Conservation (phyloP, 2,113 vertebrate genomes). For the Daubentonia madagascariensis region DNA sequence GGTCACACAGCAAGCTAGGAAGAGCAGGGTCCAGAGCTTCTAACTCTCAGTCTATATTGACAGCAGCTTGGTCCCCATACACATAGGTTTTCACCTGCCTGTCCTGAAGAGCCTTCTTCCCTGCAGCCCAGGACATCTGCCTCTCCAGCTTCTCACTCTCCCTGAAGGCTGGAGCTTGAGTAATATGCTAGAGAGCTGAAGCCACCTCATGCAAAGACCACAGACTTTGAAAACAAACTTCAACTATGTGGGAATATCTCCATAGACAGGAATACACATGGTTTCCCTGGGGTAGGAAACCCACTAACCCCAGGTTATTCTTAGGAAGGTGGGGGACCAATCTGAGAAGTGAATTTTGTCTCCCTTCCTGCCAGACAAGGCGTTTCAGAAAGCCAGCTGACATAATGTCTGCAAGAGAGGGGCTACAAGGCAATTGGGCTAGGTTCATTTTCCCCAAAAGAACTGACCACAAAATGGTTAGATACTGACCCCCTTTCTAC, state of each 20-base stretch:
- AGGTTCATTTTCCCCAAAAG: background rate
- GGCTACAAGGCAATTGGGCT: background rate
- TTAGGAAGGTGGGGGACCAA: background rate
- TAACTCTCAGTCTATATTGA: background rate
- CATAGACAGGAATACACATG: background rate
- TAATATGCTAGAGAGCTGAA: background rate
- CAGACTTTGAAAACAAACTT: constrained; percentile 4
- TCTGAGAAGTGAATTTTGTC: background rate
- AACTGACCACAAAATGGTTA: background rate
- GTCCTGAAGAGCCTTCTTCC: background rate
- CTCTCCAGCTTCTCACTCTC: background rate
- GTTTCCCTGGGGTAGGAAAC: constrained; percentile 18
- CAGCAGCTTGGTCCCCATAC: constrained; percentile 9
- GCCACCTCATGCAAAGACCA: background rate
- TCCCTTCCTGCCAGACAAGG: constrained; percentile 15
- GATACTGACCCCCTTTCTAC: background rate
- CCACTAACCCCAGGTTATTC: background rate
- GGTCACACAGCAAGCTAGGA: constrained; percentile 35
- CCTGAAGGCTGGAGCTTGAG: background rate
- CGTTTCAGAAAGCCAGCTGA: background rate
- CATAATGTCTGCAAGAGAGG: background rate
- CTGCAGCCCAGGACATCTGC: background rate
- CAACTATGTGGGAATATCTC: background rate
- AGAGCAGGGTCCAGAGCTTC: background rate
- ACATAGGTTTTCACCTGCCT: background rate